Base-by-base conservation (phyloP, 1,140 invertebrate species). In the Cotesia typhae region DNA sequence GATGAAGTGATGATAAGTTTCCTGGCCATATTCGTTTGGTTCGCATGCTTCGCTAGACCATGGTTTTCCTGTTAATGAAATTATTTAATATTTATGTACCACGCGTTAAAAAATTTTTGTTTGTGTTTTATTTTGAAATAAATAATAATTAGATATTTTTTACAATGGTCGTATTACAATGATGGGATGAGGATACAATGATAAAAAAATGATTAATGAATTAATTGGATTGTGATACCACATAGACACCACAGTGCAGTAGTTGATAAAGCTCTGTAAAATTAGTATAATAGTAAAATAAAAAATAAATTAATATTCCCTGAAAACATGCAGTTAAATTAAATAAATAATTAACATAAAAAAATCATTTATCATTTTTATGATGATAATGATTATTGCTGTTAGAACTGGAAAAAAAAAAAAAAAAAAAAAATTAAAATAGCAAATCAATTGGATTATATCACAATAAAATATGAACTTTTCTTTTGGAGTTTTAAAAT, bases 61-160 rank as follows among this genome's bases (percentile, higher is more conserved):
- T 83, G 78, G 83, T 76, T 78, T 51, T 82, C 85, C 85, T 87
- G 85, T 87, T 86, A 86, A 86, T 84, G 70, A 47, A 86, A 85
- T 86, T 82, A 81, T 66, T 63, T 37, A 81, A 79, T 80, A 79
- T 83, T 86, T 83, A 85, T 81, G 81, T 82, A 83, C 79, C 80
- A 75, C 77, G 78, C 76, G 79, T 70, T 73, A 78, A 71, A 64
- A 73, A 72, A 71, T n/a, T 60, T 51, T 59, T 37, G 35, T 38
- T 67, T 41, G 59, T 69, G 7, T 53, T 47, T 36, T 52, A n/a
- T 51, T 63, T 35, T 64, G 37, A 70, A 70, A 59, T 7, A 52
- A 64, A 53, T 41, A 57, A 55, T 41, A 41, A 51, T 38, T 51
- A 63, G 2, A 28, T 28, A 28, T 28, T 28, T 28, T 28, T 28